Evolutionary conservation across 1,140 invertebrate genomes (phyloP).

Genomic region (Heliconius congener): DNA sequence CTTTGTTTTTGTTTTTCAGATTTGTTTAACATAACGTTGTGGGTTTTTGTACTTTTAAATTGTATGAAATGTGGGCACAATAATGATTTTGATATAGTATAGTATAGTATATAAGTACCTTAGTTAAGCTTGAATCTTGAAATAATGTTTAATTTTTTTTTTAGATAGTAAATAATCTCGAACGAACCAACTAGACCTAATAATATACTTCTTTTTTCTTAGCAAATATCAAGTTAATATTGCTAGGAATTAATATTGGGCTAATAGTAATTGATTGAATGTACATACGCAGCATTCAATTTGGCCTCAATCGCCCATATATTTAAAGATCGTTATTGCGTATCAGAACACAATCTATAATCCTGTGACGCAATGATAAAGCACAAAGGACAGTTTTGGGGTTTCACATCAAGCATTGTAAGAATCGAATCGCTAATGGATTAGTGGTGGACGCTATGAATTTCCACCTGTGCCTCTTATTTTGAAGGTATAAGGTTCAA

Average conservation of each 20-base stretch:
- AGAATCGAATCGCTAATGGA: slow-evolving; percentile 72
- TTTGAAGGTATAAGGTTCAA: slow-evolving; percentile 26
- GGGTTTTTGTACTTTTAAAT: not conserved
- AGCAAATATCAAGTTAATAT: not conserved
- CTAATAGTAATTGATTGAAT: slow-evolving; percentile 10
- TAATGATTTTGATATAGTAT: too few species aligned
- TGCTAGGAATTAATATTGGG: not conserved
- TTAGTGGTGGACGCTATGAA: slow-evolving; percentile 55
- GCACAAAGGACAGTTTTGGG: slow-evolving; percentile 53
- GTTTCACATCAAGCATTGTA: slow-evolving; percentile 58
- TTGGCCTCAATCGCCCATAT: not conserved
- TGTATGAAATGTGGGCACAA: too few species aligned
- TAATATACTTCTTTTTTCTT: too few species aligned
- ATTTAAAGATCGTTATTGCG: slow-evolving; percentile 4
- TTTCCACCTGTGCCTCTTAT: slow-evolving; percentile 4
- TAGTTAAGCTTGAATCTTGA: too few species aligned
- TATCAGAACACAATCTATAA: slow-evolving; percentile 27
- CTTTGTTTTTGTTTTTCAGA: slow-evolving; percentile 19
- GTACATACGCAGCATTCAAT: not conserved
- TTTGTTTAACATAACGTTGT: not conserved
- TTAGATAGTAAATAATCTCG: too few species aligned
- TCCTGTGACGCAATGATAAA: slow-evolving; percentile 40
- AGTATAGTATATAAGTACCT: too few species aligned
- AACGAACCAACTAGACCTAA: too few species aligned
- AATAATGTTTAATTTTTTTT: too few species aligned